Conservation (phyloP, 2,113 vertebrate genomes). For the Pontoporia blainvillei region DNA sequence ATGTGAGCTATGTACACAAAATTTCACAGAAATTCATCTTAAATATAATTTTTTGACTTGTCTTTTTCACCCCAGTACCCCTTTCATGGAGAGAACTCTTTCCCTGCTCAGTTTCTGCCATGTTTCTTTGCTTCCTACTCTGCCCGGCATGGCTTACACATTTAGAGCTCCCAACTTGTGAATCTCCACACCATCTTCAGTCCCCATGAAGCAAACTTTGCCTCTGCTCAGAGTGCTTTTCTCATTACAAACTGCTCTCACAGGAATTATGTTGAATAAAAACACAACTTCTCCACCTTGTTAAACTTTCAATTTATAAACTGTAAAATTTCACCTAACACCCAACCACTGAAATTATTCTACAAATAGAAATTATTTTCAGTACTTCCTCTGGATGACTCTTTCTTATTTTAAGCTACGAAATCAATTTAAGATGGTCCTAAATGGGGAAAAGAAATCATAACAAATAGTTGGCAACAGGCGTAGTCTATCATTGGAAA, state of each 20-base stretch:
- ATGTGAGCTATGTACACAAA: not conserved
- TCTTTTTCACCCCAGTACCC: not conserved
- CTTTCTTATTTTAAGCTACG: constrained; percentile 33
- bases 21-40: not conserved
- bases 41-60: not conserved
- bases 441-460: not conserved
- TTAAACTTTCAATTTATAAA: constrained; percentile 16
- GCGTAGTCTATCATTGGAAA: not conserved
- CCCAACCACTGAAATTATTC: constrained; percentile 5
- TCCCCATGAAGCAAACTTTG: not conserved
- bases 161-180: not conserved
- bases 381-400: not conserved
- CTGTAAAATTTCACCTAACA: not conserved
- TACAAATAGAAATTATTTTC: constrained; percentile 41
- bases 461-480: not conserved
- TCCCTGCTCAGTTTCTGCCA: not conserved
- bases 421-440: constrained; percentile 40
- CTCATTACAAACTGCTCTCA: not conserved
- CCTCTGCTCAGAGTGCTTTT: not conserved
- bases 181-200: not conserved
- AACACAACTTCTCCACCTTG: not conserved
- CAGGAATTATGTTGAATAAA: not conserved
- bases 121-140: not conserved
- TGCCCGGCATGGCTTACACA: too few relatives aligned
- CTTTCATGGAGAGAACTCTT: not conserved